Base-by-base conservation (phyloP, 2,113 vertebrate species). In the Mirza zaza region DNA sequence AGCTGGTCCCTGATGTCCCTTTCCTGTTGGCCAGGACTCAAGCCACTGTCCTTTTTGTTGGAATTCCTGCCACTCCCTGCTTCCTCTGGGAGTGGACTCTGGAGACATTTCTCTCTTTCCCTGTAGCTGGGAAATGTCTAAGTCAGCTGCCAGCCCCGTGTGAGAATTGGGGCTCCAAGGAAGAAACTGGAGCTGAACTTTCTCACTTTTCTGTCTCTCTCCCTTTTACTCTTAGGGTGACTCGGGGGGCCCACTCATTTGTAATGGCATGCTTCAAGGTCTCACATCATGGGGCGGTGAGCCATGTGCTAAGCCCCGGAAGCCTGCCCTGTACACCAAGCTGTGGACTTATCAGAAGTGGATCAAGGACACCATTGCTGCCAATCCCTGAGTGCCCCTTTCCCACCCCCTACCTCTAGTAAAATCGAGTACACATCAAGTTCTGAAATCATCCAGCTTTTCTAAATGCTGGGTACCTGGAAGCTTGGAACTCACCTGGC, bases 191-290 rank as follows among this genome's bases (percentile, higher is more conserved):
- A 18, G 29, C 42, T 48, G 71, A 17, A 57, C 29, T 48, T 65
- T 25, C 59, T 86, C 29, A 17, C 21, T 39, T 42, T 42, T n/a
- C 67, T n/a, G 12, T 2, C 8, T 34, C 42, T 39, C 65, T 39
- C 4, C 39, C 18, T 18, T 52, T 14, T 36, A 9, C 68, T 39
- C 34, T 29, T 27, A 94, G 95, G 97, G 92, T 25, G 97, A 97
- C 77, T 97, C 97, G 0, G 96, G 94, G 29, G 85, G 86, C 34
- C 88, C 94, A 0, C 85, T 98, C 36, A 3, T 96, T 39, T 97
- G 97, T 61, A 36, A 94, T 2, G 85, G 88, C 1, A 8, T 71
- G 27, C 27, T 96, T 23, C 97, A 97, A 12, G 92, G 97, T 4
- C 42, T 96, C 50, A 77, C 87, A 1, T 96, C 94, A 2, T 97